Evolutionary conservation across 2,888 invertebrate genomes (phyloP).

Genomic region (Criorhina ranunculi): DNA sequence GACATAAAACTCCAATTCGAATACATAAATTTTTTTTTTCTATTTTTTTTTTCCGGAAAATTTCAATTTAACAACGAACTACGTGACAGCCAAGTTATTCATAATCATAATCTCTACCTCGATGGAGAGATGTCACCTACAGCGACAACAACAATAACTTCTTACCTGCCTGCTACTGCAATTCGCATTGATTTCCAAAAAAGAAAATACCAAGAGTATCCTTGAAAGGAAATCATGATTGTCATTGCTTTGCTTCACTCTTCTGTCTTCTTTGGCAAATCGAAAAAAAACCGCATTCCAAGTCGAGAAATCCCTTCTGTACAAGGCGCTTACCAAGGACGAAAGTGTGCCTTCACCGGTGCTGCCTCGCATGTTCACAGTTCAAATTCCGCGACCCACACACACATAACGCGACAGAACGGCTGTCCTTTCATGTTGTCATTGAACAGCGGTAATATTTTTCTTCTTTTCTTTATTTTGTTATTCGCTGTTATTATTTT

Average conservation of each 20-base stretch:
- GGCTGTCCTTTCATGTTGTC: slow-evolving; percentile 44
- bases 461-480: slow-evolving; percentile 10
- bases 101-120: slow-evolving; percentile 27
- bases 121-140: slow-evolving; percentile 17
- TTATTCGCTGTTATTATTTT: slow-evolving; percentile 8
- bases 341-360: neutral
- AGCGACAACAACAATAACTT: slow-evolving; percentile 2
- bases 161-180: slow-evolving; percentile 31
- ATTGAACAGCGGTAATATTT: slow-evolving; percentile 14
- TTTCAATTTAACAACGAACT: slow-evolving; percentile 50
- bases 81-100: slow-evolving; percentile 56
- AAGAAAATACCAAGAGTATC: neutral
- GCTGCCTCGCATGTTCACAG: neutral
- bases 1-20: slow-evolving; percentile 32
- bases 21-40: neutral
- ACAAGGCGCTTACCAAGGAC: neutral
- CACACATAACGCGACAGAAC: neutral
- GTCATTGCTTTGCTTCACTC: neutral
- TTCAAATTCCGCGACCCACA: neutral
- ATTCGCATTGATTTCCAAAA: neutral
- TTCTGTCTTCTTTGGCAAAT: slow-evolving; percentile 11
- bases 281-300: slow-evolving; percentile 55
- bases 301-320: slow-evolving; percentile 12
- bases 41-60: neutral
- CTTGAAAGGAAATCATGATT: slow-evolving; percentile 14